Evolutionary conservation across 37 sponge, comb jelly and placozoan species (phyloP).

Genomic region (Petrosia ficiformis): DNA sequence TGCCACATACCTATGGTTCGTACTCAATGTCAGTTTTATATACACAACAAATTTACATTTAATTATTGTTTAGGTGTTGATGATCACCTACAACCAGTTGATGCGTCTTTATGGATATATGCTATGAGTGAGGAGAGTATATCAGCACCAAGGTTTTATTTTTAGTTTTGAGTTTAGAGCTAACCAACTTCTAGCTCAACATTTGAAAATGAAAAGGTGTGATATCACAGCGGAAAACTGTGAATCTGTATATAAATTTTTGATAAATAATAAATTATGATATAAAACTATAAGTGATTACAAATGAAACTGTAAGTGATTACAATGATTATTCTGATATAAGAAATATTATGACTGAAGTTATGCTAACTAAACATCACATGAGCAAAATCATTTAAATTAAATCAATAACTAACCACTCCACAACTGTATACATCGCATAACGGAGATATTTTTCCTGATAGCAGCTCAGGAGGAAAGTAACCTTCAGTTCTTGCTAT

Average conservation of each 20-base stretch:
- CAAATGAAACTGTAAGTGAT: no score
- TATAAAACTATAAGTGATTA: no score
- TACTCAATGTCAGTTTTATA: background rate
- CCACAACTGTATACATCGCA: constrained; percentile 1
- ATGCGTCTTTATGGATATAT: constrained; percentile 12
- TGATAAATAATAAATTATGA: background rate
- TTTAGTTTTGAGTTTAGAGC: constrained; percentile 30
- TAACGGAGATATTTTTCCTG: background rate
- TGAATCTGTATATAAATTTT: background rate
- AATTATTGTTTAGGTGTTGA: background rate
- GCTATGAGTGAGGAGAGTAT: constrained; percentile 15
- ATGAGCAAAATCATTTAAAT: no score
- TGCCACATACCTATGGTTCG: constrained; percentile 23
- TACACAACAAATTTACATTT: background rate
- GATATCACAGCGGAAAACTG: background rate
- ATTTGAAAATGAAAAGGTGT: background rate
- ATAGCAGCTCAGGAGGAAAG: background rate
- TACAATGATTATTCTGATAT: no score
- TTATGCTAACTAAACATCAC: no score
- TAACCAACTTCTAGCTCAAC: background rate
- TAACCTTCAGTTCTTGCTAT: background rate
- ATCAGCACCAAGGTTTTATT: constrained; percentile 14
- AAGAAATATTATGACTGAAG: no score
- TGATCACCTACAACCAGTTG: constrained; percentile 20
- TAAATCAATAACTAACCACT: no score